Base-by-base conservation (phyloP, 2,113 vertebrate species). In the Paramisgurnus dabryanus region DNA sequence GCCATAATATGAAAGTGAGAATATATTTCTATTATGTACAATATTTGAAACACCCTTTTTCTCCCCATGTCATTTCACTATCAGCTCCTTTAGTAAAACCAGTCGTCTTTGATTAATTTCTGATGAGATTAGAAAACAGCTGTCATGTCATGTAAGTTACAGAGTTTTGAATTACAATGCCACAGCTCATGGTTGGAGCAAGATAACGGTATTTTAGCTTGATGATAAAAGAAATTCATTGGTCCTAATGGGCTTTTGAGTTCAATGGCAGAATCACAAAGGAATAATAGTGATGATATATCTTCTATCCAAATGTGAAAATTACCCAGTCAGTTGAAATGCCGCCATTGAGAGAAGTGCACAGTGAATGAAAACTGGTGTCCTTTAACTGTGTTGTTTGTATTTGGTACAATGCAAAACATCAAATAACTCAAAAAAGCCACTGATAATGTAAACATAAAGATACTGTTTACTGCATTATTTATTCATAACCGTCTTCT, bases 311-410 rank as follows among this genome's bases (percentile, higher is more conserved):
- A 64, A 15, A 45, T 65, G 60, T 4, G 66, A 60, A 79, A 79
- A 79, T 68, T 18, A 67, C 49, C 55, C 69, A 75, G 67, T 79
- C 58, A 75, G 58, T 75, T 83, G 17, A 71, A 68, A 53, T 67
- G 76, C 17, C 43, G 67, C 66, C 69, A 63, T 45, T n/a, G 27
- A 67, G 57, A 49, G n/a, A 18, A 12, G 9, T 47, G 39, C 18
- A 4, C 49, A 47, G 47, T 79, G n/a, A 40, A 68, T 75, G 34
- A 75, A 66, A 61, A 64, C 5, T 68, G 45, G 47, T 55, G 45
- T 65, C 39, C 60, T 72, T 80, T 53, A 11, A 45, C 12, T 15
- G 43, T 82, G 72, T 80, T 73, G 78, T 58, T 50, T 74, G 66
- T 60, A 79, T 12, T 67, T 68, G 76, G 7, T 60, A 72, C 65